Evolutionary conservation across 1,140 invertebrate species (phyloP).

Genomic region (Wiebesia pumilae): DNA sequence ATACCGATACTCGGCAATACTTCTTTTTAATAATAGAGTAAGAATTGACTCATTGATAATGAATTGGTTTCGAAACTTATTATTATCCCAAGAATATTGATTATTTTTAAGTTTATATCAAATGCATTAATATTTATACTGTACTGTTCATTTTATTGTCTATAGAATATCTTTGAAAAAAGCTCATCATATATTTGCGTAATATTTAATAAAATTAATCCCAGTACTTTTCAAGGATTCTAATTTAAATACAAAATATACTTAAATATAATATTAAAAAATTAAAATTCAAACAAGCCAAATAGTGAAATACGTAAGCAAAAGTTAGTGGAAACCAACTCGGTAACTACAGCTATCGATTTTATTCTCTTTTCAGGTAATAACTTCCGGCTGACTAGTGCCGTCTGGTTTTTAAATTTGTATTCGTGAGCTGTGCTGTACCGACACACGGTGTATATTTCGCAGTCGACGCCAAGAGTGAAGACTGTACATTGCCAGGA

Average conservation of each 20-base stretch:
- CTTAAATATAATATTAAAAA: constrained; percentile 35
- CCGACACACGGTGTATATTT: constrained; percentile 7
- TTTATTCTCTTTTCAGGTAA: constrained; percentile 50
- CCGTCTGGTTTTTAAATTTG: constrained; percentile 32
- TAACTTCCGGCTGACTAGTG: constrained; percentile 45
- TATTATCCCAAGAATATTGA: neutral
- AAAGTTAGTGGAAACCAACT: neutral
- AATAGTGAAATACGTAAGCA: neutral
- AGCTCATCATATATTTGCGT: neutral
- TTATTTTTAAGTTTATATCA: too few species aligned
- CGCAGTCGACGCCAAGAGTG: constrained; percentile 1
- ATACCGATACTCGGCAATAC: neutral
- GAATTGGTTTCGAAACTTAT: too few species aligned
- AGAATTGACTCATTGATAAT: too few species aligned
- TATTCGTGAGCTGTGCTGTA: neutral
- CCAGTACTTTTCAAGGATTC: neutral
- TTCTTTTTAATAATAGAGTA: neutral
- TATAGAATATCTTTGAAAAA: constrained; percentile 2
- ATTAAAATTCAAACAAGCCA: constrained; percentile 7
- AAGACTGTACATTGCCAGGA: neutral
- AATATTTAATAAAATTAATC: neutral
- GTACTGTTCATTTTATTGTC: neutral
- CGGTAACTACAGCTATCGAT: constrained; percentile 18
- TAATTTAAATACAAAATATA: constrained; percentile 23
- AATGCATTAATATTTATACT: neutral